Evolutionary conservation across 2,888 invertebrate genomes (phyloP).

Genomic region (Notodonta dromedarius): DNA sequence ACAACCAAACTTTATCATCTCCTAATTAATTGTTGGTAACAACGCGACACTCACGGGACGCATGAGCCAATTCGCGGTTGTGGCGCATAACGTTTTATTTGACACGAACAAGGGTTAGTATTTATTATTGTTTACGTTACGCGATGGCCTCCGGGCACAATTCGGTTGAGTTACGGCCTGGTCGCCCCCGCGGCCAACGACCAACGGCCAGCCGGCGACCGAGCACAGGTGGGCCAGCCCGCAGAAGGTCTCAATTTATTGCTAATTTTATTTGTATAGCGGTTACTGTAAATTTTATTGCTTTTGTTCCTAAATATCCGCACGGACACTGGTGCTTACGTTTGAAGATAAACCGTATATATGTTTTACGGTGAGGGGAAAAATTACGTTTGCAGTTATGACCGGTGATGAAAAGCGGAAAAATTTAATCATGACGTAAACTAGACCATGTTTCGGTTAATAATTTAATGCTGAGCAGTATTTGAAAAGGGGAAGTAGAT

Average conservation of each 20-base stretch:
- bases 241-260: constrained; percentile 74
- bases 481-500: too few species aligned
- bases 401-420: background rate
- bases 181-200: constrained; percentile 53
- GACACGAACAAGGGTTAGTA: constrained; percentile 61
- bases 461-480: background rate
- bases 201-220: constrained; percentile 33
- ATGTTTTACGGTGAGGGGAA: constrained; percentile 1
- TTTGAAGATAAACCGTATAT: background rate
- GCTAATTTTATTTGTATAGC: constrained; percentile 72
- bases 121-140: constrained; percentile 67
- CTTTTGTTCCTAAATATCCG: constrained; percentile 35
- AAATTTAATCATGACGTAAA: background rate
- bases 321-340: background rate
- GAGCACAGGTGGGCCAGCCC: constrained; percentile 67
- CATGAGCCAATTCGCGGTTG: constrained; percentile 47
- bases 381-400: background rate
- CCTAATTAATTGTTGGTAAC: constrained; percentile 30
- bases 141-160: constrained; percentile 69
- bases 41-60: constrained; percentile 14
- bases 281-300: constrained; percentile 59
- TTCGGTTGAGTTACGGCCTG: constrained; percentile 74
- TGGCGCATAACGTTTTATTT: constrained; percentile 62
- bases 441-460: background rate
- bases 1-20: constrained; percentile 22